Evolutionary conservation across 2,888 invertebrate genomes (phyloP).

Genomic region (Glaucopsyche alexis): DNA sequence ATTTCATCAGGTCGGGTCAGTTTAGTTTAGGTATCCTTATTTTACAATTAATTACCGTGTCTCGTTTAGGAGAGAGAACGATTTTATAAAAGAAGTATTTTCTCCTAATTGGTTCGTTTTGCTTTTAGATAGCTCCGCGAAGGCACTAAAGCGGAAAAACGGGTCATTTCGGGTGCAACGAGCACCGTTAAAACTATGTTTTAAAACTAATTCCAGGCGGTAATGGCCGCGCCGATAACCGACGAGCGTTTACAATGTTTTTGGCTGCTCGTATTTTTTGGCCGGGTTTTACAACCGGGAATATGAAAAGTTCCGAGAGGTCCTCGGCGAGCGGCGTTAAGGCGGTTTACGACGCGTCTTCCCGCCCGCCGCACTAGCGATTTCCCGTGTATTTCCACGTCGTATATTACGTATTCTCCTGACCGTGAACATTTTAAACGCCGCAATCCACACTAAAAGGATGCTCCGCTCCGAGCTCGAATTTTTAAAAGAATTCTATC

Average conservation of each 20-base stretch:
- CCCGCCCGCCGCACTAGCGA: constrained; percentile 71
- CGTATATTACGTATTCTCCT: constrained; percentile 71
- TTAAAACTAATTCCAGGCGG: constrained; percentile 70
- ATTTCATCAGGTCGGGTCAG: constrained; percentile 6
- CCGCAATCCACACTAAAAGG: constrained; percentile 62
- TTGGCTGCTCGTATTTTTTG: constrained; percentile 77
- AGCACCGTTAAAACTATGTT: constrained; percentile 69
- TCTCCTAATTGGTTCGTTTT: constrained; percentile 50
- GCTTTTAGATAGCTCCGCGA: constrained; percentile 49
- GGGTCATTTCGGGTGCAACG: constrained; percentile 63
- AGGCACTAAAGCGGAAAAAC: constrained; percentile 52
- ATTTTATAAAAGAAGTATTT: constrained; percentile 40
- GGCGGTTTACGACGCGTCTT: constrained; percentile 78
- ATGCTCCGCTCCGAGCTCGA: constrained; percentile 32
- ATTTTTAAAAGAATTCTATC: constrained; percentile 40
- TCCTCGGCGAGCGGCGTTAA: constrained; percentile 61
- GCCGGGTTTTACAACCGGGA: constrained; percentile 74
- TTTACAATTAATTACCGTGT: constrained; percentile 2
- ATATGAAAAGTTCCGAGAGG: constrained; percentile 79
- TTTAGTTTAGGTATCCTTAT: not conserved
- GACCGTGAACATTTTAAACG: constrained; percentile 77
- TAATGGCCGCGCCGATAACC: constrained; percentile 65
- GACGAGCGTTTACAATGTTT: constrained; percentile 77
- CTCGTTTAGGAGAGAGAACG: not conserved
- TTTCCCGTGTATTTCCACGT: constrained; percentile 64